These are phyloP conservation scores for Muricea muricata DNA, from an alignment of 92 coral and sea anemone species.

Conservation along the genomic window DNA sequence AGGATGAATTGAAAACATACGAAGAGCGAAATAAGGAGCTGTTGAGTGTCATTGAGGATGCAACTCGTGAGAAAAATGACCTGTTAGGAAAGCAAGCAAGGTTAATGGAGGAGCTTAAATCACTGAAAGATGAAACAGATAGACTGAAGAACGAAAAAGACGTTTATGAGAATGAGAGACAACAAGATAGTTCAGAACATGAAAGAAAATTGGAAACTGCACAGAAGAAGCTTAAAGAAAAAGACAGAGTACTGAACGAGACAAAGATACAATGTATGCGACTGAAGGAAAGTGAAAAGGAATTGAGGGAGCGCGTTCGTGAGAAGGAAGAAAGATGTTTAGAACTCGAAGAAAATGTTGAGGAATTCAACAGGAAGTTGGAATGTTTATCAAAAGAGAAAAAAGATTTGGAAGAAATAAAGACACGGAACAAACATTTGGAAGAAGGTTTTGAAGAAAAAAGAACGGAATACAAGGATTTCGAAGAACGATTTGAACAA, in stretches of 20 bases:
- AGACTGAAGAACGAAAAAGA: slow-evolving; percentile 39
- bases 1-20: background rate
- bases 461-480: background rate
- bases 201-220: background rate
- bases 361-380: slow-evolving; percentile 67
- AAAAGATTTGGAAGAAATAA: background rate
- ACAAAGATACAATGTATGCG: slow-evolving; percentile 82
- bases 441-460: slow-evolving; percentile 1
- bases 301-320: slow-evolving; percentile 64
- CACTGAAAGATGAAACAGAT: slow-evolving; percentile 39
- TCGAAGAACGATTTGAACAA: background rate
- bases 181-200: slow-evolving; percentile 16
- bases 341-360: slow-evolving; percentile 69
- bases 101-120: slow-evolving; percentile 42
- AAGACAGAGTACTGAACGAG: slow-evolving; percentile 76
- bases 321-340: slow-evolving; percentile 67
- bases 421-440: background rate
- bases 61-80: slow-evolving; percentile 13
- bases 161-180: background rate
- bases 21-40: slow-evolving; percentile 19
- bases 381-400: slow-evolving; percentile 48
- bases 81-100: slow-evolving; percentile 49
- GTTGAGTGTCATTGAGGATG: slow-evolving; percentile 42
- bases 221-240: slow-evolving; percentile 53
- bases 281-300: slow-evolving; percentile 54